These are phyloP conservation scores for Orientallactaga sibirica DNA, from an alignment of 2,797 vertebrate genomes.

Conservation along the genomic window DNA sequence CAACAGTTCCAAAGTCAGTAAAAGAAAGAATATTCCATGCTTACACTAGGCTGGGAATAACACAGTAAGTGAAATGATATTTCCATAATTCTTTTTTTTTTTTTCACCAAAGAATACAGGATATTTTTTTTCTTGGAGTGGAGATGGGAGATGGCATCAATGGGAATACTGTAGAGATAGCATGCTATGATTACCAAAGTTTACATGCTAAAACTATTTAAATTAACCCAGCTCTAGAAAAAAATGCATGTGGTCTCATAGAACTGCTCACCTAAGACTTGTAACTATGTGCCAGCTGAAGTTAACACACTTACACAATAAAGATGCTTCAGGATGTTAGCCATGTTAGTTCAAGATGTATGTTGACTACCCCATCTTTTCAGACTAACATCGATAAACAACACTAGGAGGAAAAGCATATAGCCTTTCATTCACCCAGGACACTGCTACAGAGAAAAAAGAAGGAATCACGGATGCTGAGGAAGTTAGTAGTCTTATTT, in stretches of 20 bases:
- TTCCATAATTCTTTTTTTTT: not conserved
- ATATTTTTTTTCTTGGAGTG: not conserved
- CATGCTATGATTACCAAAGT: not conserved
- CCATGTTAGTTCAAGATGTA: not conserved
- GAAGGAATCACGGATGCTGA: not conserved
- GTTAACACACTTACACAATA: not conserved
- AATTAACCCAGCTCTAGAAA: constrained; percentile 17
- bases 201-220: not conserved
- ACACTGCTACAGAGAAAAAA: not conserved
- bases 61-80: not conserved
- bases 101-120: not conserved
- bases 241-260: not conserved
- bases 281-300: not conserved
- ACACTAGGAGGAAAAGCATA: not conserved
- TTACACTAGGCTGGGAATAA: not conserved
- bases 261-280: not conserved
- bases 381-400: constrained; percentile 28
- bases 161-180: not conserved
- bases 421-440: not conserved
- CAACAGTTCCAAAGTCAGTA: not conserved
- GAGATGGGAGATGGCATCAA: not conserved
- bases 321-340: not conserved
- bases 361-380: not conserved
- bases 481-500: not conserved
- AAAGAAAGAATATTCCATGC: not conserved